Conservation (phyloP, 2,888 invertebrate species). For the Rutpela maculata region DNA sequence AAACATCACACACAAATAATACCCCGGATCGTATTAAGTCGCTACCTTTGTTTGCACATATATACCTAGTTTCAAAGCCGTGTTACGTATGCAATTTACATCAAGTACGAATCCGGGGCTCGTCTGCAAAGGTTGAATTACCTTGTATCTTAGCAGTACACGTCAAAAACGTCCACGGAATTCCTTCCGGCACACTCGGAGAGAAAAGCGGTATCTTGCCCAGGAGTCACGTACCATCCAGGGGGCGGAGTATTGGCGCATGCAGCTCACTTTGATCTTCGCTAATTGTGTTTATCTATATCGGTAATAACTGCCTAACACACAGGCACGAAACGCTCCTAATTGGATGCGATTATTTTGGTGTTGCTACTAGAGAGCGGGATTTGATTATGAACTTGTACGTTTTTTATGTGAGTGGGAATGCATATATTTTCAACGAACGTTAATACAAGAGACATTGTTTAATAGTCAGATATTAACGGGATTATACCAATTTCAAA, state of each 20-base stretch:
- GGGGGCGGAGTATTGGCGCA: slow-evolving; percentile 68
- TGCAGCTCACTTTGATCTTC: slow-evolving; percentile 66
- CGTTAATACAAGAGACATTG: too few relatives aligned
- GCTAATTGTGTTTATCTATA: slow-evolving; percentile 64
- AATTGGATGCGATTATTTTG: slow-evolving; percentile 50
- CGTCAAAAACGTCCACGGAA: slow-evolving; percentile 69
- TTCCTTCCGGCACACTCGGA: slow-evolving; percentile 70
- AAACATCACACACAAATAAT: slow-evolving; percentile 51
- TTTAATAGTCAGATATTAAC: too few relatives aligned
- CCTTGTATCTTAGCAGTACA: slow-evolving; percentile 60
- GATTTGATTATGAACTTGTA: not conserved
- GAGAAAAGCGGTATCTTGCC: slow-evolving; percentile 59
- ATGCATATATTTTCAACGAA: too few relatives aligned
- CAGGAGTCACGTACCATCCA: slow-evolving; percentile 69
- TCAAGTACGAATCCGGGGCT: slow-evolving; percentile 30
- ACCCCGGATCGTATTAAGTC: slow-evolving; percentile 37
- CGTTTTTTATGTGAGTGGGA: not conserved
- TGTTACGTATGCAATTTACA: slow-evolving; percentile 41
- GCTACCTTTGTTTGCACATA: slow-evolving; percentile 47
- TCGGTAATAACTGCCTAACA: slow-evolving; percentile 60
- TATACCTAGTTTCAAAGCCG: slow-evolving; percentile 43
- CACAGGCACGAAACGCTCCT: slow-evolving; percentile 46
- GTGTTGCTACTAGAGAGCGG: slow-evolving; percentile 3
- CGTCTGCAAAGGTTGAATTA: slow-evolving; percentile 54
- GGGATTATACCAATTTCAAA: too few relatives aligned